Evolutionary conservation across 2,888 invertebrate genomes (phyloP), one percentile per base, ranked within the genome.

Genomic region (Pilophorus perplexus): DNA sequence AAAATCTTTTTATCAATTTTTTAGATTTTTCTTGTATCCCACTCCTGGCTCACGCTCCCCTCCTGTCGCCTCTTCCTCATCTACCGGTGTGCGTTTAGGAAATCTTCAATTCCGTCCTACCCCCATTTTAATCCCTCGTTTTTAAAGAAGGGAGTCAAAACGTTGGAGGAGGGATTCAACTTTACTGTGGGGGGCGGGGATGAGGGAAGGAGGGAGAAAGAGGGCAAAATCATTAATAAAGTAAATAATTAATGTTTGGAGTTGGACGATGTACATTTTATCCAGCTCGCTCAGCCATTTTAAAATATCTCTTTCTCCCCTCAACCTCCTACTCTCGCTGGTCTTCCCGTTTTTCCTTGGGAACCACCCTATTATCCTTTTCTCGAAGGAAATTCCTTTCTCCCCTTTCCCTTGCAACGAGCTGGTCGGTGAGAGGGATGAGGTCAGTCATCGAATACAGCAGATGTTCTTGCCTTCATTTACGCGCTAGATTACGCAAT

Each of bases 191-290:
- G 33, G 55, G 10, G 10, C 8, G 28, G 3, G 46, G 40, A 38
- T 8, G 22, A 23, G 16, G 44, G 25, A 2, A 18, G 38, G 25
- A 28, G 60, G 28, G 14, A 27, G 50, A 23, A 20, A 46, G 20
- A 42, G 27, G 55, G 38, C 27, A 37, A 65, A 65, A 65, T 65
- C 65, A 65, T 65, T 65, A 65, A 65, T 65, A 65, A 65, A 65
- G 55, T 65, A 65, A 65, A 65, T 65, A 65, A 65, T 65, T 65
- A 65, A 65, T 55, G 65, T 65, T 65, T 55, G 38, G 42, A 65
- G 50, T 64, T 64, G 50, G 48, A 64, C 64, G 50, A 46, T 48
- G 50, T 64, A 64, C 64, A 64, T 64, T 64, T 64, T 46, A 55
- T 55, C 46, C 48, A 23, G 64, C 50, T 50, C 64, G 50, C 50